Base-by-base conservation (phyloP, 2,113 vertebrate species). In the Penelope pileata region DNA sequence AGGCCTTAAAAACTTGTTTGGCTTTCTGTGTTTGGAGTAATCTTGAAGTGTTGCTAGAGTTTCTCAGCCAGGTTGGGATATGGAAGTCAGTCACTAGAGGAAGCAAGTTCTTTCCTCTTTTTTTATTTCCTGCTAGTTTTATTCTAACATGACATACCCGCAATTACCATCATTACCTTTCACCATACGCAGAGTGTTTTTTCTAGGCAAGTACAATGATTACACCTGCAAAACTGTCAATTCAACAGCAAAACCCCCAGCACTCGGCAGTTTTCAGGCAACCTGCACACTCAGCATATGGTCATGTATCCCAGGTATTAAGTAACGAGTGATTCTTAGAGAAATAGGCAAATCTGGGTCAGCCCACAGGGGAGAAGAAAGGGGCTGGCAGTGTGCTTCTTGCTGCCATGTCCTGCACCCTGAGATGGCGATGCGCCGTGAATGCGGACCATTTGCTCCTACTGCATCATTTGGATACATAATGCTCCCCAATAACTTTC, bases 301-400 rank as follows among this genome's bases (percentile, higher is more conserved):
- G 53, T 47, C 2, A 0, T 2, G 12, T 87, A 48, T 51, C 2
- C 2, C 42, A 70, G 80, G 79, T 81, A 75, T 56, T 60, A 81
- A 94, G 60, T 12, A 83, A 60, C 0, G 1, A 77, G 38, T 1
- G 2, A 3, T 62, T 75, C 38, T 73, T 75, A 30, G 32, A 58
- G 54, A n/a, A 89, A 54, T 22, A 73, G 63, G 23, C 32, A 77
- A 77, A 93, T 91, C 58, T 88, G 88, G 50, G 91, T 86, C 90
- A 93, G 67, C 19, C 53, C 81, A 45, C 38, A 40, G 72, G 40
- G 77, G 36, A 80, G 79, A 83, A 42, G 8, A 16, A 42, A 19
- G 54, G 22, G 16, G 34, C 1, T 38, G 74, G 24, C 47, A 50
- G 10, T 5, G 10, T 30, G 18, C 26, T 53, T 18, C 50, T 50